Evolutionary conservation across 2,888 invertebrate species (phyloP).

Genomic region (Oligia latruncula): DNA sequence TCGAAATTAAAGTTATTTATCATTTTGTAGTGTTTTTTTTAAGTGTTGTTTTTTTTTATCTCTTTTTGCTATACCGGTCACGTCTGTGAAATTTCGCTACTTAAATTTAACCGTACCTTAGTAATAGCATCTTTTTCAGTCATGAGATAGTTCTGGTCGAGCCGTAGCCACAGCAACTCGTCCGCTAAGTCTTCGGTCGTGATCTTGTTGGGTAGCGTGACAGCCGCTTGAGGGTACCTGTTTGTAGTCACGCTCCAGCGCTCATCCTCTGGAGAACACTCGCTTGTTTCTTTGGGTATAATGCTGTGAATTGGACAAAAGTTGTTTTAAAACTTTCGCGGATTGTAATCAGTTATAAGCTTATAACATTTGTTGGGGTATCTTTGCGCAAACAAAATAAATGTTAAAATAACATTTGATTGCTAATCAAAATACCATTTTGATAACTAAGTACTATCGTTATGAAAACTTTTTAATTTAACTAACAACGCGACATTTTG

Average conservation of each 20-base stretch:
- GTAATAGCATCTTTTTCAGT: conserved; percentile 62
- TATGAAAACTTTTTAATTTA: not conserved
- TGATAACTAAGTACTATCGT: too few species aligned
- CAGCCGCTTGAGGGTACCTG: conserved; percentile 76
- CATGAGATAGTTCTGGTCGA: conserved; percentile 86
- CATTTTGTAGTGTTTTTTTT: too few species aligned
- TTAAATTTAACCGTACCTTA: conserved; percentile 35
- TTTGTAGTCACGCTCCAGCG: conserved; percentile 76
- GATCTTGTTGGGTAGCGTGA: conserved; percentile 85
- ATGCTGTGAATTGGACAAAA: conserved; percentile 59
- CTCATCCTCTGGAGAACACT: conserved; percentile 78
- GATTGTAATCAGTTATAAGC: not conserved
- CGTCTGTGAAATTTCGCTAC: not conserved
- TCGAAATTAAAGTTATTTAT: too few species aligned
- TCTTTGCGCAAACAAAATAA: not conserved
- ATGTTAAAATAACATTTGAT: not conserved
- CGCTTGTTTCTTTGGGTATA: conserved; percentile 77
- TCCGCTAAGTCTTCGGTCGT: conserved; percentile 87
- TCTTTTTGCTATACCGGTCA: not conserved
- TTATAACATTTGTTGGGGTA: not conserved
- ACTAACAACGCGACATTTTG: not conserved
- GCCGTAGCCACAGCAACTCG: conserved; percentile 86
- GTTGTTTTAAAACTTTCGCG: not conserved
- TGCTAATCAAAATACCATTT: not conserved
- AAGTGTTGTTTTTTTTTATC: not conserved